Evolutionary conservation across 2,797 vertebrate genomes (phyloP), one percentile per base, ranked within the genome.

Genomic region (Alosa sapidissima): DNA sequence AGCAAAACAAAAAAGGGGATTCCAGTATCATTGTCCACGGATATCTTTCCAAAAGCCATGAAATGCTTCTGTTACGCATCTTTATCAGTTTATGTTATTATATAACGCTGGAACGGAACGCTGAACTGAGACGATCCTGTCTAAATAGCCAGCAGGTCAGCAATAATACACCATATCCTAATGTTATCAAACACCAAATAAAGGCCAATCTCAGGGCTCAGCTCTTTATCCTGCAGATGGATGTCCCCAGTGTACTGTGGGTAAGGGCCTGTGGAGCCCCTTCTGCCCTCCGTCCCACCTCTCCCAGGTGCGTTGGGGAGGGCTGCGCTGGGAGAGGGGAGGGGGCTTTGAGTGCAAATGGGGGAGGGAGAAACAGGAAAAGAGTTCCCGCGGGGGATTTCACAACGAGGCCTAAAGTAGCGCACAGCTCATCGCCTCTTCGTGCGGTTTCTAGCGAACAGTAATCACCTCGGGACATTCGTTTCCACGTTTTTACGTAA

Each of bases 231-330:
- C 72, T 19, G 5, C 41, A 47, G 72, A 78, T 78, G 41, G 72
- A 47, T 21, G 72, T 47, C 72, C 72, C 72, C 72, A 7, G 41
- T 78, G 72, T 47, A 78, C 19, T 78, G 72, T 78, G 72, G 65
- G 16, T 78, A 47, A 45, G 72, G 16, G 72, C 14, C 72, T 36
- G 45, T 47, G 47, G 16, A 47, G 7, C 36, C 6, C 1, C 72
- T 47, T 45, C 16, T 78, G 72, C 2, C 72, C 41, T 45, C 4
- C 1, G 47, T 78, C 72, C 72, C 72, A 78, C 36, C 72, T 78
- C 72, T 78, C 72, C 72, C 72, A 78, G 72, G 72, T 78, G 72
- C 2, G n/a, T 72, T 36, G 65, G 11, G 65, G 62, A 62, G 60
- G 24, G 60, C n/a, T 24, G 10, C 5, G 49, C 3, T 11, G 16